phyloP scores from a whole-genome alignment of 2,113 vertebrate species.

The Ploceus nigricollis region DNA sequence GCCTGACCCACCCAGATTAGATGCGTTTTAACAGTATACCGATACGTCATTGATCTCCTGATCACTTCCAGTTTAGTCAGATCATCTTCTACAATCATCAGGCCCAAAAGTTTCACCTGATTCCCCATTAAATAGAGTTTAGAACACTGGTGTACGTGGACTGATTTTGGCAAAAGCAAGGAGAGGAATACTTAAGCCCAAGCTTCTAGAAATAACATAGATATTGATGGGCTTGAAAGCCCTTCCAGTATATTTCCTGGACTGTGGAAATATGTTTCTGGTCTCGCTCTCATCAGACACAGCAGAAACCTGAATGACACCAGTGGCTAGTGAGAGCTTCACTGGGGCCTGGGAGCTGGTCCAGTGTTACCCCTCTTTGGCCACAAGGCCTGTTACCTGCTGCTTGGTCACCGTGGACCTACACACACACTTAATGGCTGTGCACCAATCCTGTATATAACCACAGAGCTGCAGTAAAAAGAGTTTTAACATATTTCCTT shows the following conservation, averaged over 20 bases:
- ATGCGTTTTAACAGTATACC: neutral
- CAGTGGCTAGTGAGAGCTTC: neutral
- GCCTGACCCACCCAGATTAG: neutral
- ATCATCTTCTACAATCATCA: neutral
- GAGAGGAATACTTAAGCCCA: neutral
- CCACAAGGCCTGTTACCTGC: neutral
- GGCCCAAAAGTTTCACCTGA: neutral
- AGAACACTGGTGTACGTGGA: neutral
- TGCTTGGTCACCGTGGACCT: neutral
- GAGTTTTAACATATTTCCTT: neutral
- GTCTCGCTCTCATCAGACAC: neutral
- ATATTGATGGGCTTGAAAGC: neutral
- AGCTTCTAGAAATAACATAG: neutral
- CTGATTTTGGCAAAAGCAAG: neutral
- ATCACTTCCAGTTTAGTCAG: neutral
- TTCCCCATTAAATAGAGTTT: neutral
- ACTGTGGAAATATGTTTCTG: neutral
- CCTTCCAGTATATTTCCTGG: neutral
- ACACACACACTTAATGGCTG: fast-evolving
- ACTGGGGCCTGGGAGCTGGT: neutral
- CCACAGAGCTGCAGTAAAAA: neutral
- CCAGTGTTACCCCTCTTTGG: neutral
- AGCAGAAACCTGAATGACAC: neutral
- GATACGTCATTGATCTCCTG: neutral
- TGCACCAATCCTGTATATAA: neutral